Evolutionary conservation across 2,113 vertebrate species (phyloP).

Genomic region (Pyxicephalus adspersus): DNA sequence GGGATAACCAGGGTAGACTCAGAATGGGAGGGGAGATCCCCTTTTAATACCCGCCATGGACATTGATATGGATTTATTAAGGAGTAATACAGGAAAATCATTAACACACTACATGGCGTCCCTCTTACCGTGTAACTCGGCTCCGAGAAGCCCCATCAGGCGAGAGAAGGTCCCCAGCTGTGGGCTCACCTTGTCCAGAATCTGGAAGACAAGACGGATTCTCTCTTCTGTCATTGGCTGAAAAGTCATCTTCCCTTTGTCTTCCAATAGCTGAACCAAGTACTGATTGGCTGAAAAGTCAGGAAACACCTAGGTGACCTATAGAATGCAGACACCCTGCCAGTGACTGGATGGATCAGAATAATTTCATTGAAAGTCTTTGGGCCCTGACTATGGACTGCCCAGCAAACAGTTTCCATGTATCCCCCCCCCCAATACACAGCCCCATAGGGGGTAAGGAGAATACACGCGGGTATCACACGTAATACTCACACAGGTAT

Average conservation of each 20-base stretch:
- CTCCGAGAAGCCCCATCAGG: constrained; percentile 39
- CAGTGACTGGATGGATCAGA: too few species aligned
- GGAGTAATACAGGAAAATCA: too few species aligned
- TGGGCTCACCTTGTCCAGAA: constrained; percentile 40
- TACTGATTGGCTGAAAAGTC: constrained; percentile 63
- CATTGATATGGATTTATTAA: too few species aligned
- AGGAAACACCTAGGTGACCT: constrained; percentile 5
- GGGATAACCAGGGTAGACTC: too few species aligned
- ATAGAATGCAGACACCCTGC: too few species aligned
- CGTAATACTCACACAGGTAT: not conserved
- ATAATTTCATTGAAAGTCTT: too few species aligned
- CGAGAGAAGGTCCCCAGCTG: constrained; percentile 45
- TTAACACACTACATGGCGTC: not conserved
- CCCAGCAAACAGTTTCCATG: too few species aligned
- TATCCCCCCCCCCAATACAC: constrained; percentile 41
- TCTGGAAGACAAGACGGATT: constrained; percentile 47
- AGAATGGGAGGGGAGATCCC: too few species aligned
- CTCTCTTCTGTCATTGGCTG: not conserved
- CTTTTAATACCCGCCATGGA: too few species aligned
- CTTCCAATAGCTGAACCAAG: constrained; percentile 56
- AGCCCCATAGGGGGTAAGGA: not conserved
- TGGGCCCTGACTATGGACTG: too few species aligned
- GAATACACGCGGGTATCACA: not conserved
- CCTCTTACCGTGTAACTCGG: constrained; percentile 46
- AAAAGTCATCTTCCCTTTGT: constrained; percentile 53